Evolutionary conservation across 2,888 invertebrate species (phyloP), one percentile per base, ranked within the genome.

Genomic region (Leptopilina drosophilae): DNA sequence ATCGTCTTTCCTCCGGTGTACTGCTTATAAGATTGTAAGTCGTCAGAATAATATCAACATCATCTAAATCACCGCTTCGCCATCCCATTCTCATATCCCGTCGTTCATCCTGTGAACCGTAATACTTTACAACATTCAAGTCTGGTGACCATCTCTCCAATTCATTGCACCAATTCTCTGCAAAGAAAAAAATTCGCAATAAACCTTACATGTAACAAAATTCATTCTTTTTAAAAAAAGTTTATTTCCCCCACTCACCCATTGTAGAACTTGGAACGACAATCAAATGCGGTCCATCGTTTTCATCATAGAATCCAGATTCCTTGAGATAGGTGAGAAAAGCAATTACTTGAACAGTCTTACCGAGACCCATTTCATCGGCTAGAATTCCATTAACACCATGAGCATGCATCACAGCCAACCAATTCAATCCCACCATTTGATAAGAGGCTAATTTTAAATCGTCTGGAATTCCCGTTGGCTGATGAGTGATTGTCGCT

Each of bases 211-310:
- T 49, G 49, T 33, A 2, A 4, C 33, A 33, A 3, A 9, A 49
- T 11, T 49, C 9, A 49, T 11, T 49, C 11, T 14, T 56, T 14
- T 33, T 49, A 8, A 40, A 33, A 40, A 15, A 40, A 12, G n/a
- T 78, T 11, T 0, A 40, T 9, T n/a, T 2, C 9, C 26, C 53
- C 26, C 26, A 82, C 78, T 92, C 92, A 96, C 97, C 97, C 87
- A 99, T 93, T 0, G 98, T 99, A 7, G 98, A 98, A 53, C 98
- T 97, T 0, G 99, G 99, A n/a, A 98, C 98, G 5, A 99, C 96
- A 84, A 99, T 95, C 77, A 99, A 93, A 93, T 98, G 98, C 0
- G 98, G 97, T 12, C 95, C 96, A 82, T 93, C 93, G 40, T 82
- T 87, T 14, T 90, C 90, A 59, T 86, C 81, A 1, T 94, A 93